Conservation (phyloP, 2,113 vertebrate genomes). For the Ammodytes dubius region DNA sequence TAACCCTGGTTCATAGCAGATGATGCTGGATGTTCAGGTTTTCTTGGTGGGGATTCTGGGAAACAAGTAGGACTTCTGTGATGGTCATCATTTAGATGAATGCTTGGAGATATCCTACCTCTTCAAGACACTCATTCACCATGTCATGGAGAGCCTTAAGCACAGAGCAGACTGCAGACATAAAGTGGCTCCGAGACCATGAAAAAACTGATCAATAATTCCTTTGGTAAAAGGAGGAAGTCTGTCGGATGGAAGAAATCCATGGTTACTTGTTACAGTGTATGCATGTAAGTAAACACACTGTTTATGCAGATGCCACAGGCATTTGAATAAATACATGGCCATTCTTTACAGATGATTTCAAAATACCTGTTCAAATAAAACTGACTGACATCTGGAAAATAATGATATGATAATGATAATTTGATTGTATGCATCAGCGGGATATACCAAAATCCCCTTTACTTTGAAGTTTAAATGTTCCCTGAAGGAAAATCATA, state of each 20-base stretch:
- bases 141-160: conserved; percentile 74
- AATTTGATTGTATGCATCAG: no score
- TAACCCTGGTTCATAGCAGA: neutral
- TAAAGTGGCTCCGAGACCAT: conserved; percentile 78
- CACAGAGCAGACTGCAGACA: conserved; percentile 59
- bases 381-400: neutral
- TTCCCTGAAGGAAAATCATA: neutral
- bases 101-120: conserved; percentile 71
- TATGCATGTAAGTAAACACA: conserved; percentile 6
- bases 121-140: conserved; percentile 76
- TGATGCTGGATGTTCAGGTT: no score
- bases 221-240: conserved; percentile 78
- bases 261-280: conserved; percentile 23
- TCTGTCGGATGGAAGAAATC: conserved; percentile 70
- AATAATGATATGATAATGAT: neutral
- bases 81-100: conserved; percentile 67
- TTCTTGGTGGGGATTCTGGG: conserved; percentile 26
- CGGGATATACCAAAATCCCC: no score
- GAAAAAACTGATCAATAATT: conserved; percentile 79
- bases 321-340: neutral
- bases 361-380: neutral
- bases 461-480: no score
- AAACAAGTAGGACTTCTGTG: conserved; percentile 66
- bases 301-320: neutral
- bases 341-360: neutral